These are phyloP conservation scores for Pseudocheirus occidentalis DNA, from an alignment of 2,797 vertebrate species.

Conservation along the genomic window DNA sequence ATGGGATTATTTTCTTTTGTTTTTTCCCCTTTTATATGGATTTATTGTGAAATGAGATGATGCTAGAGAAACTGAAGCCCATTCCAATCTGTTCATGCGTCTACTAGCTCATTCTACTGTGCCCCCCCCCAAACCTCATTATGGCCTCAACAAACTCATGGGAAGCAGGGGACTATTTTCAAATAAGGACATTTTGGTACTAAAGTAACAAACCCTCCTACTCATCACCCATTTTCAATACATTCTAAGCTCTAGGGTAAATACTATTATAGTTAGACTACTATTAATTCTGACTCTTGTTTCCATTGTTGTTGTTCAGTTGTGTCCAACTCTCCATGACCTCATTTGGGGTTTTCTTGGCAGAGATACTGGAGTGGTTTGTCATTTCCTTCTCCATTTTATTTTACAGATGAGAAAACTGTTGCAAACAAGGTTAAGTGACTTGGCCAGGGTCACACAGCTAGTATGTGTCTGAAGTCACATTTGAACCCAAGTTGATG, in stretches of 20 bases:
- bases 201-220: neutral
- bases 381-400: neutral
- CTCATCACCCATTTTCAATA: neutral
- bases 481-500: no score
- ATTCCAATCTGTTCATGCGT: neutral
- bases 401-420: neutral
- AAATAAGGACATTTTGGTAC: neutral
- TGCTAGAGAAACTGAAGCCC: neutral
- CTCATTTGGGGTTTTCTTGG: neutral
- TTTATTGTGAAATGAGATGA: neutral
- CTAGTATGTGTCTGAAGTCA: no score
- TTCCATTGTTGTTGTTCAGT: neutral
- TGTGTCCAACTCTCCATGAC: neutral
- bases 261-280: neutral
- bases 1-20: conserved; percentile 2
- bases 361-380: neutral
- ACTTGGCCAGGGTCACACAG: no score
- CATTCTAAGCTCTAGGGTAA: neutral
- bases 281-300: neutral
- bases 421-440: no score
- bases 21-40: neutral
- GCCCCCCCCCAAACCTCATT: neutral
- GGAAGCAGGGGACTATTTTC: neutral
- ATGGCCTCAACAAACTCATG: neutral
- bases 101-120: neutral